These are phyloP conservation scores for Tachina lurida DNA, from an alignment of 2,888 invertebrate species.

Conservation along the genomic window DNA sequence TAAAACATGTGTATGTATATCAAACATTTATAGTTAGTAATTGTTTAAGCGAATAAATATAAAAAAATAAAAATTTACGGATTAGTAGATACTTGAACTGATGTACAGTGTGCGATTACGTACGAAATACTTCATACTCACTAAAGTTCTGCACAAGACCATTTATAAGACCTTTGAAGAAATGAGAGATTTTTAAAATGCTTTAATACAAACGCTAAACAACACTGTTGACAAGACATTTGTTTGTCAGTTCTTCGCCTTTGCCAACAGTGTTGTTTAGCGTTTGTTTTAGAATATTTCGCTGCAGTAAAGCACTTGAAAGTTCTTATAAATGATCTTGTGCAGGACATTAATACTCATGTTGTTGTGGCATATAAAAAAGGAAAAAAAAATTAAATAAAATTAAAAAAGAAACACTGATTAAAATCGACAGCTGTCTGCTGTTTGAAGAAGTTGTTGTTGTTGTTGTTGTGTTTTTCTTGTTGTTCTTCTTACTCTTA, in stretches of 20 bases:
- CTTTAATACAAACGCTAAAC: too few relatives aligned
- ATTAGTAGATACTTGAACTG: slow-evolving; percentile 26
- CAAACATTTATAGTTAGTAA: slow-evolving; percentile 21
- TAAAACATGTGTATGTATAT: slow-evolving; percentile 1
- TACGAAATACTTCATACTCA: slow-evolving; percentile 12
- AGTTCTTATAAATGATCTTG: too few relatives aligned
- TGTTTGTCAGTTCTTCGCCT: too few relatives aligned
- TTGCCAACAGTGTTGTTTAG: too few relatives aligned
- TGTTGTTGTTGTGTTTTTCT: background rate
- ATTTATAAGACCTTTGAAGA: too few relatives aligned
- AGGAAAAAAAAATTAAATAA: slow-evolving; percentile 4
- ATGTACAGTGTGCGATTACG: background rate
- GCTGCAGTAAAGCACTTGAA: too few relatives aligned
- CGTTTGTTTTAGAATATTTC: too few relatives aligned
- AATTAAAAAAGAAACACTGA: slow-evolving; percentile 33
- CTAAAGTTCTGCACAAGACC: too few relatives aligned
- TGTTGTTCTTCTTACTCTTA: slow-evolving; percentile 17
- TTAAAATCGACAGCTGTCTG: slow-evolving; percentile 71
- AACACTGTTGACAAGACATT: too few relatives aligned
- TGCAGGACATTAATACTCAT: background rate
- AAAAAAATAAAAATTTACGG: background rate
- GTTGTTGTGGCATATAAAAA: background rate
- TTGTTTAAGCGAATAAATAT: slow-evolving; percentile 24
- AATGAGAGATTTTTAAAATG: too few relatives aligned
- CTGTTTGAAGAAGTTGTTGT: slow-evolving; percentile 17